Base-by-base conservation (phyloP, 37 sponge, comb jelly and placozoan genomes). In the Lycopodina hypogea region DNA sequence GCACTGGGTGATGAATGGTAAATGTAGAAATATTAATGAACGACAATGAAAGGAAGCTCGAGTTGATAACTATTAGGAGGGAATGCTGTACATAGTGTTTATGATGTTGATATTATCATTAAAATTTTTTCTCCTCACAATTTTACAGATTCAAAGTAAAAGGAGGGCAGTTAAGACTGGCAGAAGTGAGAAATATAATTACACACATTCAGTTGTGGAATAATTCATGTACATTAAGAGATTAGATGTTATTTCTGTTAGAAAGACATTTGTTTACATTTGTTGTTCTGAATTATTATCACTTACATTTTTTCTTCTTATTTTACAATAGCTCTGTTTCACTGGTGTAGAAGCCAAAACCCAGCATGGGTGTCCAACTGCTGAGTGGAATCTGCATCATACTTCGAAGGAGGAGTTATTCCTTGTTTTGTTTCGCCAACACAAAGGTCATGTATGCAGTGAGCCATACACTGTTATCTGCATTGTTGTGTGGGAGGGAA, bases 341-440 rank as follows among this genome's bases (percentile, higher is more conserved):
- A 82, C 88, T 52, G 97, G 97, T 23, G 70, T 77, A 30, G 97
- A 97, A 69, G 94, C 95, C 29, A 89, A 90, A 55, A 91, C 95
- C 3, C 61, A 68, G 2, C 82, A 86, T 21, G 97, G 97, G 2
- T 97, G 97, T 56, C 97, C 97, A 9, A 91, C 89, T 32, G 95
- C 96, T 26, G 87, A 97, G 77, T 89, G 84, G 80, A 88, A 94
- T 33, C 53, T 85, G 17, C 23, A 73, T 3, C 4, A 79, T 22
- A 19, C 50, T 0, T 73, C 55, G 6, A 87, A 90, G 41, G 79
- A 86, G 58, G 94, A 93, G 61, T 59, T 83, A 76, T 83, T 93
- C 51, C 69, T 86, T 2, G 88, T 84, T 4, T 53, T 93, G 45
- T 89, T 77, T 66, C 61, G 90, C 1, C 74, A 78, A 24, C 90